phyloP scores from a whole-genome alignment of 2,113 vertebrate genomes.

The Bostrychus sinensis region DNA sequence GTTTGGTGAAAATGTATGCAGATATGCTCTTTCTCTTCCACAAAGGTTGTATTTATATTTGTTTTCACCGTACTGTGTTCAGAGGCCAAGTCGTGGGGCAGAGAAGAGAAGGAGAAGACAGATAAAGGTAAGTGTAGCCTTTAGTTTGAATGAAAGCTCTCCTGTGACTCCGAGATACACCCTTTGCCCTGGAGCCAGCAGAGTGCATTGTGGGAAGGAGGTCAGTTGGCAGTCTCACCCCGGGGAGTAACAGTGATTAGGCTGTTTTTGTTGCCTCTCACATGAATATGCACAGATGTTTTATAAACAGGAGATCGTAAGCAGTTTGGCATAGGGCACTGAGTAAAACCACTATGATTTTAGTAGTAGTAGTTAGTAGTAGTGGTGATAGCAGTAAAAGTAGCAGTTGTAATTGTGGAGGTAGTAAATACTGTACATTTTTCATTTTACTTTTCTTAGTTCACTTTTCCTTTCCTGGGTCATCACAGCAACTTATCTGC shows the following conservation, averaged over 20 bases:
- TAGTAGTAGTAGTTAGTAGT: neutral
- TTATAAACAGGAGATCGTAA: constrained; percentile 8
- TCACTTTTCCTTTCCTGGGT: too few species aligned
- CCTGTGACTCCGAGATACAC: constrained; percentile 54
- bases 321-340: neutral
- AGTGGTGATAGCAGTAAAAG: neutral
- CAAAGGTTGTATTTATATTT: neutral
- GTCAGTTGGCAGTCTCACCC: constrained; percentile 36
- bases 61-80: constrained; percentile 20
- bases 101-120: constrained; percentile 12
- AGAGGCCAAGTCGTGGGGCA: constrained; percentile 26
- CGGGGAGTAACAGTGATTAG: constrained; percentile 30
- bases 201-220: constrained; percentile 62
- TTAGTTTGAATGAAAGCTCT: constrained; percentile 39
- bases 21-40: neutral
- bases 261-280: constrained; percentile 32
- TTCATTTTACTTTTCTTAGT: too few species aligned
- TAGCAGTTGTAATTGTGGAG: neutral
- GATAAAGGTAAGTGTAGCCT: constrained; percentile 33
- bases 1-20: too few species aligned
- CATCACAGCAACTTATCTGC: too few species aligned
- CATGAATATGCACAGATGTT: constrained; percentile 34
- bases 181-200: constrained; percentile 62
- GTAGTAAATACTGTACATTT: too few species aligned
- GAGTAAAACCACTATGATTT: neutral